Conservation (phyloP, 2,113 vertebrate genomes). For the Sylvicapra grimmia region DNA sequence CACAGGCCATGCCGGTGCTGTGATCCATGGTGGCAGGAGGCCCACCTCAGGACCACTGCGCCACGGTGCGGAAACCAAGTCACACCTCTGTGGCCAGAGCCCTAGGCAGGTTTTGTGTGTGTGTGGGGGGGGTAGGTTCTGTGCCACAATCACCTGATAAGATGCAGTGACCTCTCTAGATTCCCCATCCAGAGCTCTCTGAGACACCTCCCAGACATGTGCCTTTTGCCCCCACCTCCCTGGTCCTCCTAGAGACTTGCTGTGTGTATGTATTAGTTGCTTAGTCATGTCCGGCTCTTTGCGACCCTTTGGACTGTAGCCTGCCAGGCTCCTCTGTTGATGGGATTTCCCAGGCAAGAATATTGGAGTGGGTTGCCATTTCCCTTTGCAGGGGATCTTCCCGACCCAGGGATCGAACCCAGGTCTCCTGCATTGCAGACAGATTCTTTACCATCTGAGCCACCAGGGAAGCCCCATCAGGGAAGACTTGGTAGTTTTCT, state of each 20-base stretch:
- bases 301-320: not conserved
- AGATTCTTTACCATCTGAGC: not conserved
- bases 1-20: not conserved
- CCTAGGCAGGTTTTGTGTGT: accelerated
- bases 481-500: not conserved
- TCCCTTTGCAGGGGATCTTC: not conserved
- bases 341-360: not conserved
- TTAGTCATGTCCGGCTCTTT: not conserved
- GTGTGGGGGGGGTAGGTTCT: not conserved
- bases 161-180: too few relatives aligned
- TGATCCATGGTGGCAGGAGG: too few relatives aligned
- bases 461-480: not conserved
- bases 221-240: not conserved
- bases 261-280: not conserved
- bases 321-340: not conserved
- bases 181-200: not conserved
- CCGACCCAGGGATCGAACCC: not conserved
- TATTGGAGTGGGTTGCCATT: not conserved
- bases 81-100: not conserved
- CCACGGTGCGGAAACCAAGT: accelerated
- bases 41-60: not conserved
- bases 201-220: accelerated
- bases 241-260: not conserved
- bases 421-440: not conserved
- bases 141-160: not conserved